Percentiles rank a stretch among this genome's conserved stretches.
Evolutionary conservation across 2,113 vertebrate species (phyloP).

Genomic region (Actenoides hombroni): DNA sequence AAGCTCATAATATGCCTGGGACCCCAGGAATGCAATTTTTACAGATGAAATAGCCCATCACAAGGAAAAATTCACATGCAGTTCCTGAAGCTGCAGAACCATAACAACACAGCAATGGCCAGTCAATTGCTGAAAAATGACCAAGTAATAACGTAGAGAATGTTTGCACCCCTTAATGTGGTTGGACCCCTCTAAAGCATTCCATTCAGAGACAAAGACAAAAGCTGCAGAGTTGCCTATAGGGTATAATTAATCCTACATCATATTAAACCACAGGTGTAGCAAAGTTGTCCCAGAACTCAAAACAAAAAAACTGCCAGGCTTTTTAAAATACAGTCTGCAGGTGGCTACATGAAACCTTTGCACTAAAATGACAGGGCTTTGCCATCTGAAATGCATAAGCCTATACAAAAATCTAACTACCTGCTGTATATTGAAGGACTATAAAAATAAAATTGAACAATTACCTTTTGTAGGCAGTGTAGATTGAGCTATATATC

Average conservation of each 20-base stretch:
- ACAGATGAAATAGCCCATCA: background rate
- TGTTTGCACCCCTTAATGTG: background rate
- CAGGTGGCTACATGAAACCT: constrained; percentile 45
- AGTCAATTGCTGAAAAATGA: background rate
- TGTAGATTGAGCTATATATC: constrained; percentile 28
- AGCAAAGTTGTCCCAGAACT: background rate
- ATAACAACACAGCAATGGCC: background rate
- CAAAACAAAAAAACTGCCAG: background rate
- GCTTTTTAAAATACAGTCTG: background rate
- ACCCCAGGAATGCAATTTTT: background rate
- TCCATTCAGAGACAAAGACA: constrained; percentile 21
- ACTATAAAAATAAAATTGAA: constrained; percentile 59
- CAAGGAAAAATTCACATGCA: background rate
- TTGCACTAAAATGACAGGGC: constrained; percentile 22
- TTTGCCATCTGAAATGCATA: constrained; percentile 38
- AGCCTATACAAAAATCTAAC: constrained; percentile 22
- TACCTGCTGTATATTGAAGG: constrained; percentile 35
- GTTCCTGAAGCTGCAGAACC: background rate
- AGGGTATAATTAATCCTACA: background rate
- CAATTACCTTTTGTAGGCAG: constrained; percentile 35
- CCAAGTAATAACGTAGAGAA: background rate
- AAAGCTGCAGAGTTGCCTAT: background rate
- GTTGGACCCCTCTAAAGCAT: background rate
- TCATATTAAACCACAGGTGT: background rate
- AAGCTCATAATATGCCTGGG: background rate